Conservation (phyloP, 2,888 invertebrate species). For the Hirudinaria manillensis region DNA sequence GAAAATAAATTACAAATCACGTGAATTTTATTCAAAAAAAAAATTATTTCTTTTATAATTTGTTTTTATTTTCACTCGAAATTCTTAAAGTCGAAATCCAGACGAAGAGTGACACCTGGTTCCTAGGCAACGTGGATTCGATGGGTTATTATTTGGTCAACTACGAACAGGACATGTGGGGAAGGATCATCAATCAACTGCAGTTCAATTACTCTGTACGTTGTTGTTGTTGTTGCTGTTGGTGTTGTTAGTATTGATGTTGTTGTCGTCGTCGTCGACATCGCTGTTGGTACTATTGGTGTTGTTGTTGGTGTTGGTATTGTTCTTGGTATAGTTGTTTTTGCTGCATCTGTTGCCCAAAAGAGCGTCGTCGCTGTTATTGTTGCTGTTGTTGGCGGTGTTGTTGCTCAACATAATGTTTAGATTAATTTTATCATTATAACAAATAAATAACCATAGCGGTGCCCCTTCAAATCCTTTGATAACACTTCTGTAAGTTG, state of each 20-base stretch:
- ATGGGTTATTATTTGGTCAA: conserved; percentile 56
- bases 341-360: no score
- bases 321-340: no score
- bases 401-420: no score
- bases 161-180: conserved; percentile 54
- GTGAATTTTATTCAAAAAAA: not conserved
- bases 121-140: conserved; percentile 53
- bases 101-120: conserved; percentile 44
- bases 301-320: no score
- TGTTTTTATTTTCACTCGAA: not conserved
- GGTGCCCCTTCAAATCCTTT: no score
- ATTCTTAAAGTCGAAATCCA: conserved; percentile 37
- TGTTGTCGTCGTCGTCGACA: no score
- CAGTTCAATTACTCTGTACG: conserved; percentile 58
- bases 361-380: no score
- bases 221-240: not conserved
- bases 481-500: no score
- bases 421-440: no score
- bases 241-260: not conserved
- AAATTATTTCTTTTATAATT: not conserved
- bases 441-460: no score
- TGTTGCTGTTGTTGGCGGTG: no score
- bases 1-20: not conserved
- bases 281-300: no score
- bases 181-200: conserved; percentile 51